Percentiles rank a stretch among this genome's conserved stretches.
Evolutionary conservation across 2,797 vertebrate species (phyloP).

Genomic region (Ispidina lecontei): DNA sequence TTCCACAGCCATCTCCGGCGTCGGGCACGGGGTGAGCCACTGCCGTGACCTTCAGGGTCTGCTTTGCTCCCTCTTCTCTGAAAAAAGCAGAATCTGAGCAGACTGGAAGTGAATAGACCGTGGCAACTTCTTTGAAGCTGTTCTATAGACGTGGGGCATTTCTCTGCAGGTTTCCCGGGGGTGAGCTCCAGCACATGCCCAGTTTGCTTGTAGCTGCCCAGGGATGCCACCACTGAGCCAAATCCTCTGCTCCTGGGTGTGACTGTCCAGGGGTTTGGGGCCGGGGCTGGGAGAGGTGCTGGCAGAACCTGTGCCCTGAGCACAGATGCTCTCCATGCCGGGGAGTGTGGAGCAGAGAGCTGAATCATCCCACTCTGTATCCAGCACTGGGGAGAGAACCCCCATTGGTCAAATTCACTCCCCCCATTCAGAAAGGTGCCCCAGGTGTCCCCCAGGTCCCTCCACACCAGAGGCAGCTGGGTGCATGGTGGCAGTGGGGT

Average conservation of each 20-base stretch:
- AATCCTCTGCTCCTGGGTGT: neutral
- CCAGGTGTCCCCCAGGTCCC: fast-evolving
- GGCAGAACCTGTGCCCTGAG: fast-evolving
- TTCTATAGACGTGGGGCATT: neutral
- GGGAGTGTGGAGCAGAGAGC: neutral
- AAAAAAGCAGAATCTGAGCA: conserved; percentile 44
- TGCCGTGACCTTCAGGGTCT: conserved; percentile 77
- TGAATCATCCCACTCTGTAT: neutral
- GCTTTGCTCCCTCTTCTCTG: neutral
- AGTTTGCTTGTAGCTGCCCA: neutral
- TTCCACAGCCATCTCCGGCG: conserved; percentile 72
- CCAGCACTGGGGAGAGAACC: neutral
- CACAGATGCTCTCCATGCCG: neutral
- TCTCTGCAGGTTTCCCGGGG: neutral
- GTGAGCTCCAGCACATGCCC: fast-evolving
- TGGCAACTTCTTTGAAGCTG: conserved; percentile 70
- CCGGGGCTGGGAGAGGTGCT: neutral
- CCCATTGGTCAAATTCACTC: neutral
- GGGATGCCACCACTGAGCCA: neutral
- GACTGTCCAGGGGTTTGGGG: fast-evolving
- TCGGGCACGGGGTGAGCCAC: conserved; percentile 75
- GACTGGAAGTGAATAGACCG: conserved; percentile 73
- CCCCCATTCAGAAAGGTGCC: too few species aligned
- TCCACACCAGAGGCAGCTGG: neutral
- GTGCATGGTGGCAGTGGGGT: fast-evolving